Evolutionary conservation across 2,888 invertebrate genomes (phyloP).

Genomic region (Calliphora vomitoria): DNA sequence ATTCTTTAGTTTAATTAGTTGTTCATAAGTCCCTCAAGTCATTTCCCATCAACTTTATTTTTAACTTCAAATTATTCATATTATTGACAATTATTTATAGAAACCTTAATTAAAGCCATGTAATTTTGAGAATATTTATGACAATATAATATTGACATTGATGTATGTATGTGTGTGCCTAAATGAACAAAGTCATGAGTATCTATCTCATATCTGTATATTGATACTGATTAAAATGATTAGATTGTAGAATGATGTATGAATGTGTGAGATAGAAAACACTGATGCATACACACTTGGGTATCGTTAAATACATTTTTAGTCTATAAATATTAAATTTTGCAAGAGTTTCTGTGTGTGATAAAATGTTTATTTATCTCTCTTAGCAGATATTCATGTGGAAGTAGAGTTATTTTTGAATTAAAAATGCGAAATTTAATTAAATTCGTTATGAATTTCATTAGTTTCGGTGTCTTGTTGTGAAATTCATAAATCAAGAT

Average conservation of each 20-base stretch:
- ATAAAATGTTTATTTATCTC: neutral
- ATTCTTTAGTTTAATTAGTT: slow-evolving; percentile 57
- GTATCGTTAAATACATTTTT: slow-evolving; percentile 1
- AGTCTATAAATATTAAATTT: slow-evolving; percentile 4
- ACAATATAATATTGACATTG: slow-evolving; percentile 25
- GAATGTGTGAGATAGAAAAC: neutral
- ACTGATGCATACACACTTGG: neutral
- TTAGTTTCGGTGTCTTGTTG: neutral
- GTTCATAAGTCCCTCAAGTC: slow-evolving; percentile 42
- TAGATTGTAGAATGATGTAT: slow-evolving; percentile 14
- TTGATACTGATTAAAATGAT: slow-evolving; percentile 29
- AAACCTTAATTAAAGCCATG: slow-evolving; percentile 42
- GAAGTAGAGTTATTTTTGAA: neutral
- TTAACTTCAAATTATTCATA: neutral
- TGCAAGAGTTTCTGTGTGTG: neutral
- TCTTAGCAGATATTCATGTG: neutral
- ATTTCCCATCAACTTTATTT: neutral
- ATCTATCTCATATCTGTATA: neutral
- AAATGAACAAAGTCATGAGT: neutral
- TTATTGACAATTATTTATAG: slow-evolving; percentile 20
- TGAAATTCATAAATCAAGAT: slow-evolving; percentile 39
- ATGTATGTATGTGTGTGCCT: neutral
- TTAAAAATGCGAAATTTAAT: slow-evolving; percentile 37
- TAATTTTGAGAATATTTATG: slow-evolving; percentile 15
- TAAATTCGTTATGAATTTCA: slow-evolving; percentile 3